Conservation (phyloP, 2,888 invertebrate species). For the Melangyna quadrimaculata region DNA sequence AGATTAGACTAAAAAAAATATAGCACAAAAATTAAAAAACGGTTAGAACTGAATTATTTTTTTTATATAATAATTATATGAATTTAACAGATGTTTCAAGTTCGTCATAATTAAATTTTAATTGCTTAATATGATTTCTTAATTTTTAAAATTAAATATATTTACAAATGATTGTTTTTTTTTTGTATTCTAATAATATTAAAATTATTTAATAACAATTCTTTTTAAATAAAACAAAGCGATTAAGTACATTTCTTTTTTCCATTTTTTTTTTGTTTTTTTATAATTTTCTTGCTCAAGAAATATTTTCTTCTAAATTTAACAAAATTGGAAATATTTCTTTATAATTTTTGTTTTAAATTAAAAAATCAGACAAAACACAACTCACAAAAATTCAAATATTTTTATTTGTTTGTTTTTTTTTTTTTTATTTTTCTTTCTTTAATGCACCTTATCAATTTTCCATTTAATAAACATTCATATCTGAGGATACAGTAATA, state of each 20-base stretch:
- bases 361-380: slow-evolving; percentile 9
- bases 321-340: slow-evolving; percentile 22
- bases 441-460: slow-evolving; percentile 2
- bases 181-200: slow-evolving; percentile 23
- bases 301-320: slow-evolving; percentile 9
- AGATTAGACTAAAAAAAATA: slow-evolving; percentile 29
- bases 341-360: slow-evolving; percentile 18
- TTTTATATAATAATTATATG: not conserved
- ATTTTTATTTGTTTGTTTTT: not conserved
- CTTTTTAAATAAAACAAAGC: slow-evolving; percentile 29
- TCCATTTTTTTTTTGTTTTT: not conserved
- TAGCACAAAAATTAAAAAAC: slow-evolving; percentile 16
- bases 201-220: slow-evolving; percentile 61
- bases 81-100: not conserved
- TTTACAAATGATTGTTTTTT: slow-evolving; percentile 41
- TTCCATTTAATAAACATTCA: slow-evolving; percentile 39
- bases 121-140: not conserved
- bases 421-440: not conserved
- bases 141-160: slow-evolving; percentile 33
- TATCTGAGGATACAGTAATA: slow-evolving; percentile 37
- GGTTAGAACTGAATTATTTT: slow-evolving; percentile 3
- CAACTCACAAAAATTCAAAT: slow-evolving; percentile 12
- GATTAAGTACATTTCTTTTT: slow-evolving; percentile 59
- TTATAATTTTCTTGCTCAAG: slow-evolving; percentile 5
- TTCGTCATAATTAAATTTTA: not conserved